phyloP scores from a whole-genome alignment of 2,797 vertebrate genomes.

The Paedocypris micromegethes region DNA sequence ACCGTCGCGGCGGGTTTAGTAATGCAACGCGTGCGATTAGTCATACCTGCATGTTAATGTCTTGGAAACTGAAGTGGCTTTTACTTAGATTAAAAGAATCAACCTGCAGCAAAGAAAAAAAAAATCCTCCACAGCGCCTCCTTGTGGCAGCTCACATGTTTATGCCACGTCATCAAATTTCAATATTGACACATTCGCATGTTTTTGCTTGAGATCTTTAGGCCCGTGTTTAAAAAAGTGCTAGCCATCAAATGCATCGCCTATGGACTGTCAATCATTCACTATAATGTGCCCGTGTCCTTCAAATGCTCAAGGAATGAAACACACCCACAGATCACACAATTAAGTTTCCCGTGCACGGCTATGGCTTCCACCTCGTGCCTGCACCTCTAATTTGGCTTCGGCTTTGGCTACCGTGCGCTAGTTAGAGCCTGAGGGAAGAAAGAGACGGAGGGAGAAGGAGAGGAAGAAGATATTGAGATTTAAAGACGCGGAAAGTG shows the following conservation, averaged over 20 bases:
- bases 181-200: too few species aligned
- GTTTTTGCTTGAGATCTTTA: constrained; percentile 50
- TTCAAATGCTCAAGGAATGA: constrained; percentile 50
- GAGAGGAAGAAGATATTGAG: constrained; percentile 36
- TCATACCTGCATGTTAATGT: too few species aligned
- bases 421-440: constrained; percentile 25
- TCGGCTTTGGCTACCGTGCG: constrained; percentile 24
- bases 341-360: constrained; percentile 46
- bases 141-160: too few species aligned
- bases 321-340: constrained; percentile 50
- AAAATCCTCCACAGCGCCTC: too few species aligned
- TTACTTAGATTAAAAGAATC: too few species aligned
- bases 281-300: constrained; percentile 63
- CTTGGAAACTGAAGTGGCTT: too few species aligned
- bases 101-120: too few species aligned
- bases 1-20: not conserved
- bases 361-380: constrained; percentile 40
- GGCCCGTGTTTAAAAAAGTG: constrained; percentile 57
- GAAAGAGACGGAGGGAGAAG: constrained; percentile 15
- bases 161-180: too few species aligned
- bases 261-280: constrained; percentile 66
- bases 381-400: constrained; percentile 36
- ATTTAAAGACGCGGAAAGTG: constrained; percentile 29
- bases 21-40: too few species aligned
- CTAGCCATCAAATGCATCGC: constrained; percentile 50